A percentile compares a stretch with the other conserved stretches of the same genome.
Evolutionary conservation across 2,888 invertebrate species (phyloP).

Genomic region (Ptychoptera contaminata): DNA sequence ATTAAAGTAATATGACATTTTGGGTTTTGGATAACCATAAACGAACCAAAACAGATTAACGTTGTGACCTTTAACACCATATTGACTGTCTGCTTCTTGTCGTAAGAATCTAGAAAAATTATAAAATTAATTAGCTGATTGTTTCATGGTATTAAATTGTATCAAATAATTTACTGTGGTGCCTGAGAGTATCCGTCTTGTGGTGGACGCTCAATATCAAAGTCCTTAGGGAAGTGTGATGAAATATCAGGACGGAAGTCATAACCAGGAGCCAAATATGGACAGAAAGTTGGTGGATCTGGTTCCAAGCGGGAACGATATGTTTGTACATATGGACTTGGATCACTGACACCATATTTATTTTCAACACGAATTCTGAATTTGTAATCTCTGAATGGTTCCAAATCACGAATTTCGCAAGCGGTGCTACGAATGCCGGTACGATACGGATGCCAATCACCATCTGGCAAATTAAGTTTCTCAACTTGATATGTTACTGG

Average conservation of each 20-base stretch:
- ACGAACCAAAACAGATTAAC: conserved; percentile 86
- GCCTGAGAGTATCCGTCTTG: conserved; percentile 72
- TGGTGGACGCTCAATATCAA: conserved; percentile 74
- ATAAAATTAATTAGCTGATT: neutral
- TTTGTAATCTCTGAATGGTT: conserved; percentile 87
- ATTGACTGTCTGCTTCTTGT: conserved; percentile 72
- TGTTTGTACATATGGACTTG: conserved; percentile 79
- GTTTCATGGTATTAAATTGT: neutral
- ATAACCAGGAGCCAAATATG: conserved; percentile 63
- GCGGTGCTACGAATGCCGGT: conserved; percentile 76
- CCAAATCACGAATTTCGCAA: conserved; percentile 77
- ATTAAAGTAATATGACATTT: conserved; percentile 77
- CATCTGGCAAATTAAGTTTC: conserved; percentile 81
- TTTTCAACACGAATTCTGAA: conserved; percentile 94
- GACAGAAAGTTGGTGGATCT: conserved; percentile 61
- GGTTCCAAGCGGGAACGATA: conserved; percentile 64
- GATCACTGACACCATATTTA: conserved; percentile 90
- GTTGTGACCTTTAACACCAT: conserved; percentile 84
- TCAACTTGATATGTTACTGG: conserved; percentile 90
- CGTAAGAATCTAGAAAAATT: conserved; percentile 56
- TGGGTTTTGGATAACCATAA: conserved; percentile 92
- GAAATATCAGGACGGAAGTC: conserved; percentile 74
- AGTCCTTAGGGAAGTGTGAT: conserved; percentile 82
- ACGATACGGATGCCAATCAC: conserved; percentile 82
- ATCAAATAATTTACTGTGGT: conserved; percentile 34